These are phyloP conservation scores for Mercenaria mercenaria DNA, from an alignment of 1,140 invertebrate genomes.

Conservation along the genomic window DNA sequence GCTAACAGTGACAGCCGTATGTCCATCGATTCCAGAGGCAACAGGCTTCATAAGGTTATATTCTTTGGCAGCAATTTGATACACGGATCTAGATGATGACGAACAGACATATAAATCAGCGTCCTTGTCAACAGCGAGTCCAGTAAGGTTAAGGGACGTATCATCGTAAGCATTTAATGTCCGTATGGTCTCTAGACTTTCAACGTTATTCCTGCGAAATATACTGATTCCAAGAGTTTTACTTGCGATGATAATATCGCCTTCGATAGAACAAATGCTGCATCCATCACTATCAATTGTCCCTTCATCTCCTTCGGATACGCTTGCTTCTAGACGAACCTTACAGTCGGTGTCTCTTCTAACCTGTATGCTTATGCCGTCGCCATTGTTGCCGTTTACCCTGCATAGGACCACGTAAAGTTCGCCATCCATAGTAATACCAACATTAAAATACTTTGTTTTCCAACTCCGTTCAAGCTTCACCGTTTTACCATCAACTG, in stretches of 20 bases:
- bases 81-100: not conserved
- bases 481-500: not conserved
- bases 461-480: not conserved
- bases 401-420: not conserved
- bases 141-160: not conserved
- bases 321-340: not conserved
- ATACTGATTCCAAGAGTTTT: not conserved
- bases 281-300: not conserved
- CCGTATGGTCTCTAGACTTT: not conserved
- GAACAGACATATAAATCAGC: constrained; percentile 15
- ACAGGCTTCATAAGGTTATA: not conserved
- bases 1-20: not conserved
- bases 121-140: not conserved
- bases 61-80: not conserved
- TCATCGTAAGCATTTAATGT: not conserved
- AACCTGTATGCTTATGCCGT: not conserved
- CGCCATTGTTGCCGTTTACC: not conserved
- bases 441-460: not conserved
- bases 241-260: not conserved
- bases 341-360: not conserved
- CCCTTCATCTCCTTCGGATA: not conserved
- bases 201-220: not conserved
- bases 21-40: not conserved
- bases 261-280: not conserved
- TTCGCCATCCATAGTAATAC: not conserved